These are phyloP conservation scores for Lamellibrachia columna DNA, from an alignment of 2,888 invertebrate genomes.

Conservation along the genomic window DNA sequence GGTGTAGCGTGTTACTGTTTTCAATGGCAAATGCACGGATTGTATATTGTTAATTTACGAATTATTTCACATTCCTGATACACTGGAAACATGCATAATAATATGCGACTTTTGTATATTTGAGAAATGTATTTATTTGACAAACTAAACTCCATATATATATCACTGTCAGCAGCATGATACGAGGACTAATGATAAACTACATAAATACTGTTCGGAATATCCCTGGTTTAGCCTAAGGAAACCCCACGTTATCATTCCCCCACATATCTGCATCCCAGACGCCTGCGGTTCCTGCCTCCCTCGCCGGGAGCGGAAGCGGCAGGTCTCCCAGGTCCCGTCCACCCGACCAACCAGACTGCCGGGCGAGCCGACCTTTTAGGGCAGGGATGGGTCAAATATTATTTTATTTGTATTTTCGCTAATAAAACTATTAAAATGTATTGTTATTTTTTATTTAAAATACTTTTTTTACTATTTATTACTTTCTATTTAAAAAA, in stretches of 20 bases:
- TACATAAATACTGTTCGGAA: not conserved
- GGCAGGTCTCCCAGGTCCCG: not conserved
- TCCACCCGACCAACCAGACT: not conserved
- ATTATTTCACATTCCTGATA: not conserved
- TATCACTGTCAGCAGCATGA: not conserved
- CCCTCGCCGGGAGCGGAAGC: not conserved
- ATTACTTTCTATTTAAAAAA: too few relatives aligned
- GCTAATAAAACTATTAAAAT: too few relatives aligned
- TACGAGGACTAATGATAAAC: not conserved
- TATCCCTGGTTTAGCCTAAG: not conserved
- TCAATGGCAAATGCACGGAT: too few relatives aligned
- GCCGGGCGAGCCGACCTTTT: not conserved
- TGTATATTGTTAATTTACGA: not conserved
- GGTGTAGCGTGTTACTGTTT: not conserved
- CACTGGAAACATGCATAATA: not conserved
- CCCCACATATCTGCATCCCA: not conserved
- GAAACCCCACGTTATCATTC: not conserved
- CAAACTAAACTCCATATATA: not conserved
- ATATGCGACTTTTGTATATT: not conserved
- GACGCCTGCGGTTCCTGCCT: not conserved
- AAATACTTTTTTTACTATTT: too few relatives aligned
- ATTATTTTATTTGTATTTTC: too few relatives aligned
- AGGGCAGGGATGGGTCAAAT: not conserved
- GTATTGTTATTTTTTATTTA: too few relatives aligned
- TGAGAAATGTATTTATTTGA: not conserved